Conservation (phyloP, 2,797 vertebrate genomes). For the Choloepus didactylus region DNA sequence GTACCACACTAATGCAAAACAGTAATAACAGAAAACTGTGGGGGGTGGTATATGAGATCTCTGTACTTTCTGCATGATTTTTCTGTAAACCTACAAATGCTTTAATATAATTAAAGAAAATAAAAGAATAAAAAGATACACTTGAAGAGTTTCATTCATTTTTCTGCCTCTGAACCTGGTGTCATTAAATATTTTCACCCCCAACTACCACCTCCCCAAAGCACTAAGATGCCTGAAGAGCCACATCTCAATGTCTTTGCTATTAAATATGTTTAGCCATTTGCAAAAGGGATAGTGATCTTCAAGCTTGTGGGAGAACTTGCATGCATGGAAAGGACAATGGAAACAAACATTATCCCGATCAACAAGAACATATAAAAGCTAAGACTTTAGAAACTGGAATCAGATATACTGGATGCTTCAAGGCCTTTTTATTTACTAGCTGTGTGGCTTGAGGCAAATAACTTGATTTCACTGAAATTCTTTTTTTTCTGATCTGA, state of each 20-base stretch:
- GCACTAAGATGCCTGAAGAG: background rate
- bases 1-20: no score
- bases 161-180: slow-evolving; percentile 13
- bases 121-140: background rate
- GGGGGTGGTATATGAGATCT: no score
- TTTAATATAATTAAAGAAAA: no score
- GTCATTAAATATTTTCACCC: background rate
- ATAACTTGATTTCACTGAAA: slow-evolving; percentile 56
- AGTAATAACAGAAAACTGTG: no score
- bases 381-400: background rate
- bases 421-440: slow-evolving; percentile 33
- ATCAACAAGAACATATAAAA: slow-evolving; percentile 21
- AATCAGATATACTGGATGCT: slow-evolving; percentile 15
- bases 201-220: background rate
- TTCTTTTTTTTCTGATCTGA: slow-evolving; percentile 22
- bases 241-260: background rate
- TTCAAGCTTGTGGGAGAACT: background rate
- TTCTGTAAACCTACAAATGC: no score
- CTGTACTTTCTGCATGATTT: no score
- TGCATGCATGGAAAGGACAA: background rate
- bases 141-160: background rate
- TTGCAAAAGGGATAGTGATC: slow-evolving; percentile 12
- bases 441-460: background rate
- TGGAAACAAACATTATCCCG: background rate
- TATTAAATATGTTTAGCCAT: slow-evolving; percentile 20